These are phyloP conservation scores for Caenorhabditis uteleia DNA, from an alignment of 2,888 invertebrate species.

Conservation along the genomic window DNA sequence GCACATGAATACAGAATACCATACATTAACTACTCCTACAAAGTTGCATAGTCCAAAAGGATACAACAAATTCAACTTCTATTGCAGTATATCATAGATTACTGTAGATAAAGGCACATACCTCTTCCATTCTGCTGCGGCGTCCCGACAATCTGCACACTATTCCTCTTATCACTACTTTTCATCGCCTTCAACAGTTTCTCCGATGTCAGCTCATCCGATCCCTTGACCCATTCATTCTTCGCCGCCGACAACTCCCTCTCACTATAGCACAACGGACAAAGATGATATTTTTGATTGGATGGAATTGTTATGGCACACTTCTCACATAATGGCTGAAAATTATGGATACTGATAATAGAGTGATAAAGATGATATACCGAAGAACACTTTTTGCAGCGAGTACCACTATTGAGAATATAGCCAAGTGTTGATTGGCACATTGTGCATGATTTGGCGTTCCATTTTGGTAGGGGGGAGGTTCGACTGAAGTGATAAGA, in stretches of 20 bases:
- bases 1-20: too few relatives aligned
- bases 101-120: too few relatives aligned
- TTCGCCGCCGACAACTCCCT: slow-evolving; percentile 50
- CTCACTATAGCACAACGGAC: slow-evolving; percentile 47
- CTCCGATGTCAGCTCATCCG: slow-evolving; percentile 36
- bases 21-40: too few relatives aligned
- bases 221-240: slow-evolving; percentile 44
- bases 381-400: slow-evolving; percentile 40
- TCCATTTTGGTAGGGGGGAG: slow-evolving; percentile 36
- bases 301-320: slow-evolving; percentile 36
- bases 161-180: slow-evolving; percentile 19
- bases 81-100: too few relatives aligned
- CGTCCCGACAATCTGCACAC: slow-evolving; percentile 25
- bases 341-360: background rate
- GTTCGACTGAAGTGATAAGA: slow-evolving; percentile 25
- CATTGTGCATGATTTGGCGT: slow-evolving; percentile 28
- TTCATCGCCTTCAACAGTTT: slow-evolving; percentile 39
- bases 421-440: slow-evolving; percentile 51
- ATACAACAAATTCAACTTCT: too few relatives aligned
- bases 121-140: slow-evolving; percentile 9
- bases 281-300: slow-evolving; percentile 31
- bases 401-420: slow-evolving; percentile 48
- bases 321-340: slow-evolving; percentile 38
- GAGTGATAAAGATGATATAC: background rate
- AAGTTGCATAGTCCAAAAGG: too few relatives aligned